Evolutionary conservation across 2,888 invertebrate species (phyloP), one percentile per base, ranked within the genome.

Genomic region (Tachina fera): DNA sequence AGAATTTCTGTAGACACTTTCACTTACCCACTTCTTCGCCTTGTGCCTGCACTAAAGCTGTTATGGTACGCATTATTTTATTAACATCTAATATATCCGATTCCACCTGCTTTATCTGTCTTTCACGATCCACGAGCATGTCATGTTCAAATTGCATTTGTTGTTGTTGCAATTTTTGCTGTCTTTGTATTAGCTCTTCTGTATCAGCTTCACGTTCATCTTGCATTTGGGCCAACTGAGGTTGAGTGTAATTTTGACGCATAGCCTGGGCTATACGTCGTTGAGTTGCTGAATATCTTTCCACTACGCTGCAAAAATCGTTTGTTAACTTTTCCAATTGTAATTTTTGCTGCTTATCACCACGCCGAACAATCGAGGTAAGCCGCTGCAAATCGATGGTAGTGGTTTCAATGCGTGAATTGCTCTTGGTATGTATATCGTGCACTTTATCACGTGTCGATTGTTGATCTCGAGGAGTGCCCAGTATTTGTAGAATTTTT

Each of bases 271-370:
- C 95, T 68, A 96, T 94, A 93, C 94, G 93, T 94, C 96, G 96
- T 92, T 98, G 98, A 89, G 96, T 94, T 22, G 94, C 93, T 65
- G 96, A 95, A 91, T 97, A 97, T 90, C 95, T 95, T 87, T 95
- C 95, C 19, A 97, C 94, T 2, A 97, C 95, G 87, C 96, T 96
- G 87, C 95, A 95, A 91, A 98, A 98, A 89, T 97, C 96, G 88
- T 95, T 96, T 13, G 96, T 96, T 14, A 98, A 94, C 89, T 97
- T 95, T 89, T 97, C 97, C 76, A 97, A 95, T 92, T 97, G 97
- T 87, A 98, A 93, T 90, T 96, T 96, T 91, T 97, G 96, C 82
- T 96, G 95, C 88, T 96, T 96, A 91, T 96, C 96, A 0, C 96
- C 96, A 87, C 95, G 94, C 14, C 95, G 94, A 72, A 96, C 96